These are phyloP conservation scores for Nomada lathburiana DNA, from an alignment of 2,888 invertebrate species.

Conservation along the genomic window DNA sequence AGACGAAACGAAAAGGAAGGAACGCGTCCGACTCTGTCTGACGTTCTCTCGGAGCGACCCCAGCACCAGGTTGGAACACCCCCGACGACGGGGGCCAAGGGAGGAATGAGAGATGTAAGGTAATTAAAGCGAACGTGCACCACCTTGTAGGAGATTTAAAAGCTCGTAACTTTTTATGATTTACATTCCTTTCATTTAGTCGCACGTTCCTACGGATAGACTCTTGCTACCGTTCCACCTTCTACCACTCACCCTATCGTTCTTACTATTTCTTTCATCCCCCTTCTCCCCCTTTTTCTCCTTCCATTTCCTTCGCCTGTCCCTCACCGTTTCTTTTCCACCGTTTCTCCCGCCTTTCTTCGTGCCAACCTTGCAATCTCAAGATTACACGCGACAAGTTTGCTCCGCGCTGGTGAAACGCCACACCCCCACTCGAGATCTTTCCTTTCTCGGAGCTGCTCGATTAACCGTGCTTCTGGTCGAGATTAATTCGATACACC, in stretches of 20 bases:
- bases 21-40: conserved; percentile 42
- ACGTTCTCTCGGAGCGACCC: conserved; percentile 39
- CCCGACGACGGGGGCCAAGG: conserved; percentile 69
- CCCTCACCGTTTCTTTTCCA: conserved; percentile 14
- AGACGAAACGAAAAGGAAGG: conserved; percentile 46
- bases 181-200: conserved; percentile 84
- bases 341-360: conserved; percentile 16
- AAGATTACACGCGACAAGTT: conserved; percentile 74
- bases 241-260: conserved; percentile 9
- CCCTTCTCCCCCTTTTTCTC: conserved; percentile 19
- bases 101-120: conserved; percentile 83
- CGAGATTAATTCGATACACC: conserved; percentile 70
- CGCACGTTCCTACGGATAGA: conserved; percentile 80
- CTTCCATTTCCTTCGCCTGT: conserved; percentile 23
- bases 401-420: conserved; percentile 60
- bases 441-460: conserved; percentile 44
- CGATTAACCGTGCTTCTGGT: conserved; percentile 63
- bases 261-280: background rate
- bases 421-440: conserved; percentile 67
- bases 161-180: conserved; percentile 85
- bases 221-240: conserved; percentile 63
- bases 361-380: conserved; percentile 66
- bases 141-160: conserved; percentile 84
- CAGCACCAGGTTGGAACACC: conserved; percentile 36
- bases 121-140: conserved; percentile 84